These are phyloP conservation scores for Melieria omissa DNA, from an alignment of 2,888 invertebrate species.

Conservation along the genomic window DNA sequence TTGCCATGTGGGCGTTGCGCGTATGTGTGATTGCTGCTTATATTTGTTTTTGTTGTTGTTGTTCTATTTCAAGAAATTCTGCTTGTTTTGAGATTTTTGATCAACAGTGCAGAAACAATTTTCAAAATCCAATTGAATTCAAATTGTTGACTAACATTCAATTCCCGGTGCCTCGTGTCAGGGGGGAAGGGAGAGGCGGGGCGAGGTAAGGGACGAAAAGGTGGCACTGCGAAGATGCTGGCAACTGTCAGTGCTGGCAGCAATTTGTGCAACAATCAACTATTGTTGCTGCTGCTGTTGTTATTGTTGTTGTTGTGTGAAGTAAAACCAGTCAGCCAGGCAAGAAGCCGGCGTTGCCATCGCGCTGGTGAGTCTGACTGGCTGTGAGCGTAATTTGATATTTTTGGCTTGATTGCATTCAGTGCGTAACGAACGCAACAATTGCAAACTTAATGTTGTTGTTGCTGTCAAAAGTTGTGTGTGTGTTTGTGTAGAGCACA, in stretches of 20 bases:
- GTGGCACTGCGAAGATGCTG: not conserved
- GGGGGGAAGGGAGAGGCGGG: not conserved
- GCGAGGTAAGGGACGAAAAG: not conserved
- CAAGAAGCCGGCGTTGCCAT: not conserved
- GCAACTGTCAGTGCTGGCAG: no score
- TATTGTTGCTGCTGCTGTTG: no score
- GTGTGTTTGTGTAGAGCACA: not conserved
- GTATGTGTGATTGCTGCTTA: no score
- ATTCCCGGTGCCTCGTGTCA: not conserved
- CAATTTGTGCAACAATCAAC: no score
- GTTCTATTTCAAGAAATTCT: no score
- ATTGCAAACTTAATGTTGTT: not conserved
- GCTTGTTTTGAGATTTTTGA: slow-evolving; percentile 12
- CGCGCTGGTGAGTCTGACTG: not conserved
- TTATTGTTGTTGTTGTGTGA: no score
- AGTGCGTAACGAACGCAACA: slow-evolving; percentile 26
- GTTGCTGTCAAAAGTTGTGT: not conserved
- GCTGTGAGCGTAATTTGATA: slow-evolving; percentile 26
- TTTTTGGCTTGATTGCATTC: slow-evolving; percentile 33
- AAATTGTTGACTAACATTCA: slow-evolving; percentile 15
- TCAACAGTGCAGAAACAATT: slow-evolving; percentile 20
- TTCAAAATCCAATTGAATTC: slow-evolving; percentile 14
- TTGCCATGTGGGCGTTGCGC: no score
- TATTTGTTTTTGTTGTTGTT: no score
- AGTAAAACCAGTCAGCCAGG: no score